Base-by-base conservation (phyloP, 2,888 invertebrate species). In the Nomada goodeniana region DNA sequence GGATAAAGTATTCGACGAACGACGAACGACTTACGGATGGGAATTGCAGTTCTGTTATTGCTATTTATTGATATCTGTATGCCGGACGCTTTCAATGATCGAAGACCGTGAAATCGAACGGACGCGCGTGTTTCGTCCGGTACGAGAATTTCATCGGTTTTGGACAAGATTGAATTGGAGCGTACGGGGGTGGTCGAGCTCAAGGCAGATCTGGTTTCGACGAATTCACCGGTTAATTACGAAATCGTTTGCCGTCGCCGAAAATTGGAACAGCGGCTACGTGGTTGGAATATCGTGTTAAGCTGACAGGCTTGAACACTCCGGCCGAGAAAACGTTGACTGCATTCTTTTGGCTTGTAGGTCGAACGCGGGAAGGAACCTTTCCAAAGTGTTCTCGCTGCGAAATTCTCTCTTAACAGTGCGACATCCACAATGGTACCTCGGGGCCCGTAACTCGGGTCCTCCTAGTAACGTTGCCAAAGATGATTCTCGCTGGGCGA, bases 141-240 rank as follows among this genome's bases (percentile, higher is more conserved):
- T 23, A 29, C 29, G 63, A 63, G 18, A 63, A 50, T 63, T 64
- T 3, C 13, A 11, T 0, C 4, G n/a, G 7, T 2, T 52, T 26
- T 13, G 29, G 20, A 26, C 44, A 23, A 3, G 11, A 42, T 50
- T 60, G 55, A 76, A 70, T 59, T 23, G 47, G 26, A 50, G 53
- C 47, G 9, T 47, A 29, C 10, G 42, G 44, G 63, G 59, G 64
- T 50, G 67, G 69, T 88, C 89, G 86, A 89, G 89, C 89, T 88
- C 89, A 90, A 90, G 89, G 88, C 82, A 80, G 67, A 29, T 29
- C 47, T 44, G 55, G 52, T 20, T 29, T 57, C 57, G 55, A 64
- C 42, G 60, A 23, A 53, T 52, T 71, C 71, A 53, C 79, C 59
- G 67, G n/a, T 57, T 13, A 59, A 65, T 75, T 79, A 67, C 75